Percentiles rank a stretch among this genome's conserved stretches.
Evolutionary conservation across 2,113 vertebrate genomes (phyloP).

Genomic region (Thinocorus orbignyianus): DNA sequence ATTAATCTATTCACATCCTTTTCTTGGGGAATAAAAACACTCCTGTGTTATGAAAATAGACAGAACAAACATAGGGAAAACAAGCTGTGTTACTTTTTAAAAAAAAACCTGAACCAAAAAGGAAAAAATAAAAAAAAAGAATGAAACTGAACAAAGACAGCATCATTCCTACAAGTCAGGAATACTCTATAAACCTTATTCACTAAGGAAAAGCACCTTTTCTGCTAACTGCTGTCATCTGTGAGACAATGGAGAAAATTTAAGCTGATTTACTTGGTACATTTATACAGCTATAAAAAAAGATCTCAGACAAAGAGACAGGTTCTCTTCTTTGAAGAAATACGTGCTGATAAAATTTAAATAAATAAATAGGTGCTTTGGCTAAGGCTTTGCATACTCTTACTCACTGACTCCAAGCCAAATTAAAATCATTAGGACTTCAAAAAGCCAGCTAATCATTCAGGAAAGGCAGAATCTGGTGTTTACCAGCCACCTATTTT

Average conservation of each 20-base stretch:
- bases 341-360: conserved; percentile 60
- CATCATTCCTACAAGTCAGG: background rate
- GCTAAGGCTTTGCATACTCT: conserved; percentile 68
- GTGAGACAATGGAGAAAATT: background rate
- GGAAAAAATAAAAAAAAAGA: background rate
- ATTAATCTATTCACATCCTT: background rate
- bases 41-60: background rate
- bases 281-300: conserved; percentile 38
- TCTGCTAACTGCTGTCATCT: conserved; percentile 19
- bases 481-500: conserved; percentile 47
- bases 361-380: conserved; percentile 60
- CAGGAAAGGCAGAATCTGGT: conserved; percentile 56
- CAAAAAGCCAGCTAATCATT: conserved; percentile 53
- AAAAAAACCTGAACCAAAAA: background rate
- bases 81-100: background rate
- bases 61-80: background rate
- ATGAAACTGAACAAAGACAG: background rate
- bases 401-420: conserved; percentile 63
- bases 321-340: conserved; percentile 54
- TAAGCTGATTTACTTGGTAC: background rate
- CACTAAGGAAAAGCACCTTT: background rate
- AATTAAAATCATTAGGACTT: conserved; percentile 60
- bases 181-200: background rate
- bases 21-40: background rate
- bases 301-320: conserved; percentile 53